Evolutionary conservation across 2,797 vertebrate species (phyloP).

Genomic region (Enteromius fasciolatus): DNA sequence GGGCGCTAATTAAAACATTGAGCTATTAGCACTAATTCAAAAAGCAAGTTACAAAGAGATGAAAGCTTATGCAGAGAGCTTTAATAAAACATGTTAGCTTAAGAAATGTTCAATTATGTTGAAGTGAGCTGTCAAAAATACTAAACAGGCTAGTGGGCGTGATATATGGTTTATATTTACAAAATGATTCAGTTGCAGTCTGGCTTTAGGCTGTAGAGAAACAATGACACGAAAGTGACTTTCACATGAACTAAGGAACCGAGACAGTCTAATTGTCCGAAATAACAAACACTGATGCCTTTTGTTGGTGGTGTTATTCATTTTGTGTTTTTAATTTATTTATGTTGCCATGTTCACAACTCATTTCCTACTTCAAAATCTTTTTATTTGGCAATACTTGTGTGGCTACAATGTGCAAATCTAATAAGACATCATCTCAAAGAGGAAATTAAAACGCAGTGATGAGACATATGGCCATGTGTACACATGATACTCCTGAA

Average conservation of each 20-base stretch:
- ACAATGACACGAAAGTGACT: slow-evolving; percentile 29
- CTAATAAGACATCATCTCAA: background rate
- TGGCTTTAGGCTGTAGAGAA: slow-evolving; percentile 15
- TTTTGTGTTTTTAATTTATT: slow-evolving; percentile 3
- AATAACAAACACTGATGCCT: slow-evolving; percentile 23
- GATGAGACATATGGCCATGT: slow-evolving; percentile 1
- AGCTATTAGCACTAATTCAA: slow-evolving; percentile 58
- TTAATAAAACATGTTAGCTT: slow-evolving; percentile 55
- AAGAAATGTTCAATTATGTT: slow-evolving; percentile 52
- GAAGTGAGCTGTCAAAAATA: slow-evolving; percentile 46
- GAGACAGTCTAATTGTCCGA: slow-evolving; percentile 7
- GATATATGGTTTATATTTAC: slow-evolving; percentile 33
- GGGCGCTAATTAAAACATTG: slow-evolving; percentile 57
- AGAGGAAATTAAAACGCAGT: background rate
- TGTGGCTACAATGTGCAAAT: background rate
- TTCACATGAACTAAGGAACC: background rate
- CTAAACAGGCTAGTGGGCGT: slow-evolving; percentile 38
- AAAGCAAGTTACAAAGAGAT: slow-evolving; percentile 49
- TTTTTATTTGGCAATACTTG: background rate
- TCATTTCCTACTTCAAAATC: slow-evolving; percentile 1
- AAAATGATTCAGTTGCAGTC: slow-evolving; percentile 53
- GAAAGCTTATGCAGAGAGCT: slow-evolving; percentile 52
- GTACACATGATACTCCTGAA: background rate
- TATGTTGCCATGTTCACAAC: background rate
- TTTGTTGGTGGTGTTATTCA: background rate